Evolutionary conservation across 2,113 vertebrate species (phyloP), one percentile per base, ranked within the genome.

Genomic region (Archilochus colubris): DNA sequence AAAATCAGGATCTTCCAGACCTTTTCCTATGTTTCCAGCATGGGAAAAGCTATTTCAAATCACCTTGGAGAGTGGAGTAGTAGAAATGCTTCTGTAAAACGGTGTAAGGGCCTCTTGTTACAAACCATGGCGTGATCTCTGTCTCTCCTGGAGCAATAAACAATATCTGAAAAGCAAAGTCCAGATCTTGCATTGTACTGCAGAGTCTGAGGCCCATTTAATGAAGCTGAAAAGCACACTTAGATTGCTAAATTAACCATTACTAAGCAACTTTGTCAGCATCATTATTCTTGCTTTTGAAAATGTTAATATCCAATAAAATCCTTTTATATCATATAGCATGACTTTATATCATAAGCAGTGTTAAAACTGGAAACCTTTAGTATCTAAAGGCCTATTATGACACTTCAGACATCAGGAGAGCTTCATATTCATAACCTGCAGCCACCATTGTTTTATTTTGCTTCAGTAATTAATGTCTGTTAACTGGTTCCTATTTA

Each of bases 401-500:
- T 46, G 76, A 14, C 8, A 16, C 9, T 72, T 72, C 33, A 28
- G 38, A 22, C 81, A 36, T 43, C 44, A 36, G 24, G 28, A 23
- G 64, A 64, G 72, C 54, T 88, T 90, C 12, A 7, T 46, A 46
- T 50, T 80, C 25, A 20, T 83, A 7, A 66, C 30, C 23, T 31
- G 28, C 36, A 84, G 40, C 66, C 7, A 28, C 10, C 7, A 6
- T n/a, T 48, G 36, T 22, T 59, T 1, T 6, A 10, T 84, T 62
- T 66, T 81, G 6, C 25, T 31, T 70, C 25, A 44, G 1, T 53
- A 58, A 15, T 3, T 53, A 58, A 15, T 3, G 16, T 57, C 23
- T 58, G 0, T 53, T 72, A 58, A 69, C 24, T 64, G 38, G 62
- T 84, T 67, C 9, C 43, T 59, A 0, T 54, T 2, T 2, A 4